Base-by-base conservation (phyloP, 2,888 invertebrate species). In the Cataglyphis livida region DNA sequence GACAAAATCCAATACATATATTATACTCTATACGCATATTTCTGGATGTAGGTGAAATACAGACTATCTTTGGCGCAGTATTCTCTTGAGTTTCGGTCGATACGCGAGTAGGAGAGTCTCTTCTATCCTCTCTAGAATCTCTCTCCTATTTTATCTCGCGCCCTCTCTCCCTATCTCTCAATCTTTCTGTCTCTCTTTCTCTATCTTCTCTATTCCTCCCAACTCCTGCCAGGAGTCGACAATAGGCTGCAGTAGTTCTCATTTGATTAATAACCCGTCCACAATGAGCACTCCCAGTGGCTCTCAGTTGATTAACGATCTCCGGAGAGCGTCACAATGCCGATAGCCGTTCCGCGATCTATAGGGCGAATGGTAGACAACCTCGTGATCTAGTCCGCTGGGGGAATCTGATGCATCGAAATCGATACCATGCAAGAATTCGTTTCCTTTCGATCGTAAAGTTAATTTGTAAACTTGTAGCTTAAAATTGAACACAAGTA, bases 181-280 rank as follows among this genome's bases (percentile, higher is more conserved):
- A 76, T 83, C 85, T 85, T 84, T 68, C 38, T 9, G 9, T 48
- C 48, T 48, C 18, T 48, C 48, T 48, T 48, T 48, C 48, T 18
- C 18, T 18, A 48, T 51, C 51, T 48, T 84, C 85, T 85, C 84
- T 85, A 81, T 86, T 35, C n/a, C 35, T 59, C 81, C 86, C 85
- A 92, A 91, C 90, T 91, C 92, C 93, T 89, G 91, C 89, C 90
- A 91, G 89, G 85, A 88, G 82, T 89, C 91, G 91, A 94, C 94
- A 94, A 94, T 94, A 92, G 93, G 91, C 91, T 87, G 88, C 94
- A 94, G 94, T 94, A 94, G 94, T 93, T 94, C 94, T 94, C 94
- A 94, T 94, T 94, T 94, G 94, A 94, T 94, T 94, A 94, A 94
- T 94, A 94, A 94, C 92, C 92, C 92, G 87, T 92, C 93, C 92